Base-by-base conservation (phyloP, 2,113 vertebrate species). In the Cyphomyrus plagiostoma region DNA sequence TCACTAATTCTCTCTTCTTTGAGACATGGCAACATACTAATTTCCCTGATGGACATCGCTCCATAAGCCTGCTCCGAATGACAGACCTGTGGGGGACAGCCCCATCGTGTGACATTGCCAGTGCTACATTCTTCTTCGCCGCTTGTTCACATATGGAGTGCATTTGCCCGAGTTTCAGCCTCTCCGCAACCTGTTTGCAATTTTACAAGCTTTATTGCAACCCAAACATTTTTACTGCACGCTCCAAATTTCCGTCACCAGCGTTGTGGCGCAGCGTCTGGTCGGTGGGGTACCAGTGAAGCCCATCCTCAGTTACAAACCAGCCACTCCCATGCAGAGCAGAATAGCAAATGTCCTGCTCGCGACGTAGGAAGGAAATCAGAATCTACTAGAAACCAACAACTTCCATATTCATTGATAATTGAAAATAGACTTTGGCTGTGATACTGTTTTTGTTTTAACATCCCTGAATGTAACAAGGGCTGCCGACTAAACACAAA, bases 171-270 rank as follows among this genome's bases (percentile, higher is more conserved):
- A 30, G 42, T 15, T 74, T 70, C 13, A 90, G 39, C 86, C 45
- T 30, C 52, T 13, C 49, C 66, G 42, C n/a, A 77, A 62, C 56
- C 88, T 89, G 88, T 91, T 91, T 89, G 84, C 90, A 90, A 90
- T 91, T 91, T 89, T 9, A 82, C 35, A 58, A 87, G 87, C 82
- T 89, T 90, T 74, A 90, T 89, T 50, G 86, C 50, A 90, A 88
- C 66, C 87, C 89, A 90, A 90, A 90, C 87, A 89, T 90, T 91
- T 91, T 48, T 58, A 50, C 80, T 89, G 90, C 62, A 45, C 85
- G 19, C 88, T 70, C 48, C 62, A 87, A 90, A 90, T 89, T 91
- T 84, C 89, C 49, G 26, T 89, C 74, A 48, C 42, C n/a, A 19
- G 35, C 19, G 13, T 58, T 46, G 15, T 53, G 46, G 88, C 42